Evolutionary conservation across 2,113 vertebrate genomes (phyloP).

Genomic region (Guaruba guarouba): DNA sequence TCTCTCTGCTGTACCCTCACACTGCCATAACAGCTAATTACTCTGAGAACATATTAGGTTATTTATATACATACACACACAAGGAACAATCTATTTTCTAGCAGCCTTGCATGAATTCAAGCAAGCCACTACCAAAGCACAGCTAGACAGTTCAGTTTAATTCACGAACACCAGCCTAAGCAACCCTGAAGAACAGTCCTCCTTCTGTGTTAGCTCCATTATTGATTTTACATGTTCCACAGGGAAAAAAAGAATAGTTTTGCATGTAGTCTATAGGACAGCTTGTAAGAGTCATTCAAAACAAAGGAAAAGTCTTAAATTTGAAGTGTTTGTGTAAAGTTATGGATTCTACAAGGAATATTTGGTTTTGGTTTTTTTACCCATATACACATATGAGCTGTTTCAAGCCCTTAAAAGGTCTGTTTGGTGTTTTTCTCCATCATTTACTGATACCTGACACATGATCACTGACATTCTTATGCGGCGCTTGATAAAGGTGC

Average conservation of each 20-base stretch:
- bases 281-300: not conserved
- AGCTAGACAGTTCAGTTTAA: not conserved
- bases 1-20: not conserved
- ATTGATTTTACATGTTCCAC: not conserved
- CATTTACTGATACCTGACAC: not conserved
- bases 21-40: not conserved
- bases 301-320: not conserved
- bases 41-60: not conserved
- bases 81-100: not conserved
- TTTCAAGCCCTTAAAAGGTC: not conserved
- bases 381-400: accelerated
- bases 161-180: not conserved
- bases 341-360: not conserved
- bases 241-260: not conserved
- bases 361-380: not conserved
- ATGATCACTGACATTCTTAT: not conserved
- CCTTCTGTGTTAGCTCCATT: not conserved
- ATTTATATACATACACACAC: not conserved
- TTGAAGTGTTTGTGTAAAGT: not conserved
- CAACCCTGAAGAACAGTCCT: not conserved
- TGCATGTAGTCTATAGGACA: not conserved
- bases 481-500: not conserved
- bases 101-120: not conserved
- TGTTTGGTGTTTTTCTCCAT: not conserved
- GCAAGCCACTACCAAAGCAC: not conserved